Conservation (phyloP, 2,113 vertebrate species). For the Haemorhous mexicanus region DNA sequence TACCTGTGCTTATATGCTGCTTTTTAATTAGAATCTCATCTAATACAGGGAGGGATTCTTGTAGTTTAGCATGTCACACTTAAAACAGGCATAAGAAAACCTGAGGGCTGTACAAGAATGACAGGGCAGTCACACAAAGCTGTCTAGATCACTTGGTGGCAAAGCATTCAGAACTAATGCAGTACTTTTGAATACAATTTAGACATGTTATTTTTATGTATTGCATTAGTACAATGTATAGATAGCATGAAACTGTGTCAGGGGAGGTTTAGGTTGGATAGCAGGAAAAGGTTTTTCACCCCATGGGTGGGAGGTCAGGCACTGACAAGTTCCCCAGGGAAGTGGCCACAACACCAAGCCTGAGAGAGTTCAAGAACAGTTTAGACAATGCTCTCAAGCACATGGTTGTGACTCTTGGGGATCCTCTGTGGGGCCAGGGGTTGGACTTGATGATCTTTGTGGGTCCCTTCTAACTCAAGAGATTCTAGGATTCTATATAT, state of each 20-base stretch:
- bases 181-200: neutral
- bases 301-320: fast-evolving
- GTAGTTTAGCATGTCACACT: neutral
- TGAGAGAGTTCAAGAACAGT: neutral
- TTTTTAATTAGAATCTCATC: neutral
- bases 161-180: neutral
- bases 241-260: neutral
- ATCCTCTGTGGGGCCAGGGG: neutral
- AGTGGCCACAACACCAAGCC: neutral
- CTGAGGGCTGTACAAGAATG: neutral
- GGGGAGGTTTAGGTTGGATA: neutral
- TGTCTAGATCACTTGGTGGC: neutral
- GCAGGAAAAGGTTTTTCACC: neutral
- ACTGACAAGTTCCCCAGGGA: neutral
- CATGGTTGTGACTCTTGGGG: neutral
- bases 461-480: neutral
- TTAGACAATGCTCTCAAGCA: neutral
- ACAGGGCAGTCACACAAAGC: neutral
- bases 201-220: neutral
- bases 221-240: neutral
- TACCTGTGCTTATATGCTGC: neutral
- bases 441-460: no score
- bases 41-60: neutral
- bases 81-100: neutral
- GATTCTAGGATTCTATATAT: neutral